These are phyloP conservation scores for Luehdorfia chinensis DNA, from an alignment of 1,140 invertebrate genomes.

Conservation along the genomic window DNA sequence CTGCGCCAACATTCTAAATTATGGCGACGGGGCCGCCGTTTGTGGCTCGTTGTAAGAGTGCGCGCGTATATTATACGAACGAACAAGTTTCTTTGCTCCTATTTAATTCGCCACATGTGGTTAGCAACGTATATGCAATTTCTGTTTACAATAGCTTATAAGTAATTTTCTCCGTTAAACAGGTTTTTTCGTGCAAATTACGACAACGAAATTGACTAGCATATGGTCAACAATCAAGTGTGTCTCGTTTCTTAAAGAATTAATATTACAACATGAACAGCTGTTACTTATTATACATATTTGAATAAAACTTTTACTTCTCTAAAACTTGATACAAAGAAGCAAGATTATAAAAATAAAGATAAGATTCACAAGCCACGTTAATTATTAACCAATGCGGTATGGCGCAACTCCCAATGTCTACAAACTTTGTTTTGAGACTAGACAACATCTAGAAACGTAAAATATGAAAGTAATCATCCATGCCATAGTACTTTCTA, in stretches of 20 bases:
- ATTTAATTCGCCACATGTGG: slow-evolving; percentile 70
- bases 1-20: slow-evolving; percentile 63
- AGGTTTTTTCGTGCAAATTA: slow-evolving; percentile 45
- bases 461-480: slow-evolving; percentile 17
- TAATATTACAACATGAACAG: too few relatives aligned
- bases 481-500: slow-evolving; percentile 3
- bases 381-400: too few relatives aligned
- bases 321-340: too few relatives aligned
- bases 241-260: slow-evolving; percentile 19
- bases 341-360: too few relatives aligned
- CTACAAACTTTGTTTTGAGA: too few relatives aligned
- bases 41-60: slow-evolving; percentile 53
- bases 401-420: too few relatives aligned
- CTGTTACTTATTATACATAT: too few relatives aligned
- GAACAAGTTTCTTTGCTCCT: slow-evolving; percentile 70
- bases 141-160: slow-evolving; percentile 57
- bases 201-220: slow-evolving; percentile 27
- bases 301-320: too few relatives aligned
- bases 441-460: too few relatives aligned
- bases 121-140: slow-evolving; percentile 68
- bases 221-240: slow-evolving; percentile 38
- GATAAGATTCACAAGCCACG: too few relatives aligned
- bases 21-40: slow-evolving; percentile 58
- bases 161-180: slow-evolving; percentile 51
- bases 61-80: slow-evolving; percentile 48